Percentiles rank a stretch among this genome's conserved stretches.
Evolutionary conservation across 2,797 vertebrate species (phyloP).

Genomic region (Ficedula albicollis): DNA sequence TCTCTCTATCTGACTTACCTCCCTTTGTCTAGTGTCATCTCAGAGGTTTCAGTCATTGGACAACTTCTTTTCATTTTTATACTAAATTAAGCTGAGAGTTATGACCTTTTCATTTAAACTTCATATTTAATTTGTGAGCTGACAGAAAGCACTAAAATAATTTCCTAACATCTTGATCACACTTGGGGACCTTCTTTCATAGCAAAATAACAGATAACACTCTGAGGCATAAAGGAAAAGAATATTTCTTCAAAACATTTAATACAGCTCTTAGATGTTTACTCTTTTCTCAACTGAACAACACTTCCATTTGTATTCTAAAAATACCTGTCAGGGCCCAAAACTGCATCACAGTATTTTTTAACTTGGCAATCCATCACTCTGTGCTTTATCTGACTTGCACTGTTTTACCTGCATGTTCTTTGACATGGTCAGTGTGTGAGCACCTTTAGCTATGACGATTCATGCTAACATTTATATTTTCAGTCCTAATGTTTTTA

Average conservation of each 20-base stretch:
- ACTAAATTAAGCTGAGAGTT: not conserved
- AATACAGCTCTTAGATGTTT: not conserved
- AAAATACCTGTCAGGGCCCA: not conserved
- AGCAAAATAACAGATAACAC: not conserved
- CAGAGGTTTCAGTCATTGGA: not conserved
- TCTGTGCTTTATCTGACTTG: not conserved
- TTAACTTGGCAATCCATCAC: not conserved
- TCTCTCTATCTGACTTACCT: not conserved
- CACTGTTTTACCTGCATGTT: not conserved
- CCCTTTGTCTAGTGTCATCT: not conserved
- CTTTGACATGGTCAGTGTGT: not conserved
- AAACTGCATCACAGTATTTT: not conserved
- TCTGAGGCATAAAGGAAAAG: not conserved
- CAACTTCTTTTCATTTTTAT: not conserved
- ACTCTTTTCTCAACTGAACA: not conserved
- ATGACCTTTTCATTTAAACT: constrained; percentile 31
- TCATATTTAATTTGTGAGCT: not conserved
- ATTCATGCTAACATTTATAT: not conserved
- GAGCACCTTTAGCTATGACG: not conserved
- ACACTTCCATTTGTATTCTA: not conserved
- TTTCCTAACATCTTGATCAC: constrained; percentile 18
- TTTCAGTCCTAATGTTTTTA: not conserved
- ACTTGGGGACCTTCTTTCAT: not conserved
- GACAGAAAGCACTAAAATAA: not conserved
- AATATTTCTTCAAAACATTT: not conserved